Percentiles rank a stretch among this genome's conserved stretches.
phyloP scores from a whole-genome alignment of 2,797 vertebrate genomes.

The Molothrus ater region DNA sequence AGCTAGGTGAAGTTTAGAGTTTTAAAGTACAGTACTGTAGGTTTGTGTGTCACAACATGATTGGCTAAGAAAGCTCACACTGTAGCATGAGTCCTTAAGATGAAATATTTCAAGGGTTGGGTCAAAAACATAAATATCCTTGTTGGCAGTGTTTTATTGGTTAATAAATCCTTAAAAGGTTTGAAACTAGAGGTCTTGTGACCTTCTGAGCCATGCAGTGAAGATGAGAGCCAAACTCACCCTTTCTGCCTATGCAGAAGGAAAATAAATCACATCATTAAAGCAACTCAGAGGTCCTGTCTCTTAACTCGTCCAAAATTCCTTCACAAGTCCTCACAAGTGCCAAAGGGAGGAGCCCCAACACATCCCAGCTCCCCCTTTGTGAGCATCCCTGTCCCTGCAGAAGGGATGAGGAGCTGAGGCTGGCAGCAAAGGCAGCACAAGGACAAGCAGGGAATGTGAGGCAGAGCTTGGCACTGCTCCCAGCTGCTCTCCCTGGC shows the following conservation, averaged over 20 bases:
- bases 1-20: background rate
- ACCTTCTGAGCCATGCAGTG: background rate
- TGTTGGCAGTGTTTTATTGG: background rate
- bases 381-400: background rate
- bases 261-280: background rate
- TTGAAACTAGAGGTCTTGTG: background rate
- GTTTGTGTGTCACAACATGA: background rate
- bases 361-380: background rate
- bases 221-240: background rate
- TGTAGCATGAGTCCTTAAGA: background rate
- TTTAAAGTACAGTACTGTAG: background rate
- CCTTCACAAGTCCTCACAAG: background rate
- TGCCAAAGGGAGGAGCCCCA: background rate
- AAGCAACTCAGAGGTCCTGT: background rate
- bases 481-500: background rate
- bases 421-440: conserved; percentile 1
- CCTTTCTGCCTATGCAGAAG: background rate
- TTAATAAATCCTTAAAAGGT: background rate
- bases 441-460: background rate
- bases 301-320: background rate
- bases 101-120: background rate
- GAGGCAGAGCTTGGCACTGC: background rate
- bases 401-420: background rate
- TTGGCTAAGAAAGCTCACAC: background rate
- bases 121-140: background rate